A percentile compares a stretch with the other conserved stretches of the same genome.
These are phyloP conservation scores for Phataginus tricuspis DNA, from an alignment of 2,797 vertebrate species.

Conservation along the genomic window DNA sequence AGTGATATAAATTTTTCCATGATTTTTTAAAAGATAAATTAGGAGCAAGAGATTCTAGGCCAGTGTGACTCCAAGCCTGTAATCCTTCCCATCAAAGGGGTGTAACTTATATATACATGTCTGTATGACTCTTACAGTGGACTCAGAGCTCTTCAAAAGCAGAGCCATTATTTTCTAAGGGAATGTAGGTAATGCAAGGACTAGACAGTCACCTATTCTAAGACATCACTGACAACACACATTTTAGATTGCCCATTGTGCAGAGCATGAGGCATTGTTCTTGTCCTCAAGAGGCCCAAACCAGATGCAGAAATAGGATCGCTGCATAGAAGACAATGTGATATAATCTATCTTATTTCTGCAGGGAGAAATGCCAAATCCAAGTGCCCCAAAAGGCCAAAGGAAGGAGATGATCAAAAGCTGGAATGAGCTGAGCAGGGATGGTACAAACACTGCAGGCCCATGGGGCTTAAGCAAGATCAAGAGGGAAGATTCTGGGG, in stretches of 20 bases:
- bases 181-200: not conserved
- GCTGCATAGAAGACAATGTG: slow-evolving; percentile 15
- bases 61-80: not conserved
- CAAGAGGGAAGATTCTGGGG: not conserved
- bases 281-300: not conserved
- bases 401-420: not conserved
- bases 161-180: not conserved
- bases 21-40: not conserved
- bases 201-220: not conserved
- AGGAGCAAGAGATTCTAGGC: not conserved
- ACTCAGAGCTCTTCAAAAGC: not conserved
- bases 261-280: not conserved
- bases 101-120: not conserved
- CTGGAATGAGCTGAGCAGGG: not conserved
- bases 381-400: not conserved
- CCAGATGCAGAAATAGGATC: not conserved
- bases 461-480: not conserved
- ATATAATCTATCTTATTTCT: not conserved
- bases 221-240: not conserved
- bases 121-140: not conserved
- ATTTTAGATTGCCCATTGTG: not conserved
- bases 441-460: not conserved
- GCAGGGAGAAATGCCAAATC: not conserved
- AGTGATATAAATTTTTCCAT: not conserved
- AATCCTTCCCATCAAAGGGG: not conserved